Percentiles rank a stretch among this genome's conserved stretches.
Conservation (phyloP, 2,888 invertebrate genomes). For the Mythimna loreyi region DNA sequence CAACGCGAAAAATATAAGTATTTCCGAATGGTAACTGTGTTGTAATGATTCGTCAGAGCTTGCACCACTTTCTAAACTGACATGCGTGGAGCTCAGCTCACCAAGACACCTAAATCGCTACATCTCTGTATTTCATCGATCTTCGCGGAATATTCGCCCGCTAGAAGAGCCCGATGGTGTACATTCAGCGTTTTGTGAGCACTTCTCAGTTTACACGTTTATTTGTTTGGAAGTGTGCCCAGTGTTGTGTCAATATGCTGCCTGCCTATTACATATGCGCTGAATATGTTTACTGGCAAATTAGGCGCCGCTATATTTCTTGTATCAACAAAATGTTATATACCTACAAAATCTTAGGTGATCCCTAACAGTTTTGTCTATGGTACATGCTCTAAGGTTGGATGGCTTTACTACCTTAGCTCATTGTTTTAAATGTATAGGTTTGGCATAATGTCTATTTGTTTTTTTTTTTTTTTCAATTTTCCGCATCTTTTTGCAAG, state of each 20-base stretch:
- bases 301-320: background rate
- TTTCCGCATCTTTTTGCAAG: background rate
- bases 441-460: background rate
- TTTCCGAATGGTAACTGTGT: slow-evolving; percentile 53
- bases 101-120: background rate
- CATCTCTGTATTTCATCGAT: slow-evolving; percentile 15
- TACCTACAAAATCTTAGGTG: background rate
- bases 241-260: slow-evolving; percentile 30
- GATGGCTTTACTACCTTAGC: too few relatives aligned
- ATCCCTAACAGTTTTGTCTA: too few relatives aligned
- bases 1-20: slow-evolving; percentile 83
- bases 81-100: slow-evolving; percentile 13
- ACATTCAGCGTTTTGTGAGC: slow-evolving; percentile 10
- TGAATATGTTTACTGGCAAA: slow-evolving; percentile 18
- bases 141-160: slow-evolving; percentile 1
- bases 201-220: slow-evolving; percentile 35
- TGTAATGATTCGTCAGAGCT: slow-evolving; percentile 46
- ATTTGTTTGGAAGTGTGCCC: slow-evolving; percentile 40
- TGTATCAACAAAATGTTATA: background rate
- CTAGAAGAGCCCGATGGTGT: slow-evolving; percentile 26
- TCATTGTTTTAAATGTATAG: background rate
- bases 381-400: background rate
- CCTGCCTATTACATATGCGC: slow-evolving; percentile 8
- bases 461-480: background rate
- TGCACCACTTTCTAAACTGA: slow-evolving; percentile 57